These are phyloP conservation scores for Camptogramma bilineatum DNA, from an alignment of 2,888 invertebrate species.

Conservation along the genomic window DNA sequence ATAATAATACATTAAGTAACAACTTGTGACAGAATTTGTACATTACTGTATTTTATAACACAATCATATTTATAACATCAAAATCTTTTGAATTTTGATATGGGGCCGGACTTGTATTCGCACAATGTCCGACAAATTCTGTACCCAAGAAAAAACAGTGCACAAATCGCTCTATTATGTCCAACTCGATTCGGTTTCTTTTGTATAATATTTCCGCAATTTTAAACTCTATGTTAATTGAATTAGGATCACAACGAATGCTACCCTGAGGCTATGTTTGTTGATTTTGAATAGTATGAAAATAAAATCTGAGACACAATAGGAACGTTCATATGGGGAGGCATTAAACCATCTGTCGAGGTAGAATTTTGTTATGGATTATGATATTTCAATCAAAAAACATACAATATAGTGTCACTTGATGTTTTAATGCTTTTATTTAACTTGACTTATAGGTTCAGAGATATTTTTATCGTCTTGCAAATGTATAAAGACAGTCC, in stretches of 20 bases:
- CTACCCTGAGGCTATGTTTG: constrained; percentile 32
- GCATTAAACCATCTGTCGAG: constrained; percentile 71
- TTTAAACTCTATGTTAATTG: constrained; percentile 38
- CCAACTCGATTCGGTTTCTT: constrained; percentile 37
- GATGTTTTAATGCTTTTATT: background rate
- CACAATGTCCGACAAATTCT: constrained; percentile 28
- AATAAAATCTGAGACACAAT: constrained; percentile 60
- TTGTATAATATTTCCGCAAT: constrained; percentile 28
- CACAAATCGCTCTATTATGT: constrained; percentile 51
- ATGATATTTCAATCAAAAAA: constrained; percentile 58
- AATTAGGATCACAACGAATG: constrained; percentile 20
- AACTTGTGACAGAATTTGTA: background rate
- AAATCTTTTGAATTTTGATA: constrained; percentile 16
- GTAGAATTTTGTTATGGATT: constrained; percentile 55
- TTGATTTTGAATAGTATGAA: constrained; percentile 49
- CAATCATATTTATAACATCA: background rate
- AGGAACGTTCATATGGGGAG: constrained; percentile 59
- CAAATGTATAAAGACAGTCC: too few species aligned
- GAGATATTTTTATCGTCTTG: background rate
- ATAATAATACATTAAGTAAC: background rate
- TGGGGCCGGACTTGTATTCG: constrained; percentile 21
- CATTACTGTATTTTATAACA: background rate
- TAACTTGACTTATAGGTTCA: background rate
- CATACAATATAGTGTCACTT: constrained; percentile 20
- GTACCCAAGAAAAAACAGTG: constrained; percentile 33